These are phyloP conservation scores for Neodiprion fabricii DNA, from an alignment of 1,140 invertebrate species.

Conservation along the genomic window DNA sequence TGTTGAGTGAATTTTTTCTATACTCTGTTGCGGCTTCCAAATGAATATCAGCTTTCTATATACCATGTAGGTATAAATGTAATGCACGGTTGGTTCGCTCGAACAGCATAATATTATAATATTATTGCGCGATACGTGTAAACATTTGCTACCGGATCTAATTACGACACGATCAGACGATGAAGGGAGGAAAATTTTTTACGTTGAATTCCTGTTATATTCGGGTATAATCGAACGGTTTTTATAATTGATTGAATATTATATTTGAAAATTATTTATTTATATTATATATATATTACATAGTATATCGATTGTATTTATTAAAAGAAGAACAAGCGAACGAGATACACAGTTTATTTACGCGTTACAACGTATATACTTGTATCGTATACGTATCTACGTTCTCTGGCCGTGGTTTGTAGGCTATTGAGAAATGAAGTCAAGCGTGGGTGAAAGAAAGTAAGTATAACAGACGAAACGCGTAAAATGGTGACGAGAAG, in stretches of 20 bases:
- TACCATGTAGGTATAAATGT: too few relatives aligned
- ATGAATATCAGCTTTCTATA: not conserved
- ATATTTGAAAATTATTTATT: slow-evolving; percentile 49
- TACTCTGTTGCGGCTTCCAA: not conserved
- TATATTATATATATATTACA: slow-evolving; percentile 35
- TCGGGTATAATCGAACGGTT: not conserved
- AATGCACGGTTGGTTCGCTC: too few relatives aligned
- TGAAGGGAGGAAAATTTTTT: too few relatives aligned
- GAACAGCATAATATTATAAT: too few relatives aligned
- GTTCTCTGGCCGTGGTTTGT: not conserved
- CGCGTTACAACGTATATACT: slow-evolving; percentile 34
- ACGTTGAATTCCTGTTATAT: too few relatives aligned
- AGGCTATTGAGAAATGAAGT: too few relatives aligned
- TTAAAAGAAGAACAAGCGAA: slow-evolving; percentile 36
- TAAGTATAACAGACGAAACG: not conserved
- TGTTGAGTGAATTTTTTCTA: not conserved
- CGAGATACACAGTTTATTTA: slow-evolving; percentile 47
- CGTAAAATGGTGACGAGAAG: not conserved
- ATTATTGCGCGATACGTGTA: too few relatives aligned
- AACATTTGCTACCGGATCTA: too few relatives aligned
- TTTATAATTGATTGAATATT: slow-evolving; percentile 5
- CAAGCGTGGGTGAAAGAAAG: not conserved
- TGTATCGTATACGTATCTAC: not conserved
- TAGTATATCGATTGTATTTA: slow-evolving; percentile 60
- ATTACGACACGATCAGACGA: too few relatives aligned